Evolutionary conservation across 2,113 vertebrate genomes (phyloP), one percentile per base, ranked within the genome.

Genomic region (Chionis minor): DNA sequence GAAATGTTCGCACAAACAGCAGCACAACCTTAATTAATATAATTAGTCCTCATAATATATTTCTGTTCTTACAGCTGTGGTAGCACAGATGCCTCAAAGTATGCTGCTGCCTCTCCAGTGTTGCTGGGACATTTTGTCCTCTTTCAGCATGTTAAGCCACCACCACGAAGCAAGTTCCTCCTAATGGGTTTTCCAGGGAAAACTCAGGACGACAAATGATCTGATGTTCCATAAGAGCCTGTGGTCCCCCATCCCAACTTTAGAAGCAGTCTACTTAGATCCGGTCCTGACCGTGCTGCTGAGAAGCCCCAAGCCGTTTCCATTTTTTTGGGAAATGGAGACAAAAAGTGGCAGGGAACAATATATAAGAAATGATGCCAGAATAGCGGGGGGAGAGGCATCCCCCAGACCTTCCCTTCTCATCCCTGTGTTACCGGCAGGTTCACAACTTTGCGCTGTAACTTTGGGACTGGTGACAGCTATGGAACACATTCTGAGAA

Each of bases 21-120:
- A 92, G 73, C 33, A 47, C 93, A 93, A 87, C 28, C 92, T 71
- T 92, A 93, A 97, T 97, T 96, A 91, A 95, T 81, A 59, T 86
- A 96, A 97, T 96, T 92, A 96, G 47, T n/a, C 15, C 67, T 81
- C 58, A 33, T 90, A 93, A 84, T 65, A 30, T 40, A 62, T 86
- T 85, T 88, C 84, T 91, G 58, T 87, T 93, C 92, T 89, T 93
- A 79, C 95, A 96, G 90, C 92, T 97, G 96, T 63, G 94, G 16
- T 63, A 91, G 66, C 47, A 22, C 67, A 44, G 90, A 32, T 55
- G 40, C 56, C 65, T 94, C 21, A 0, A 77, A 92, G 69, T 27
- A 17, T 42, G 22, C 55, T 38, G 38, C 58, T 88, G 84, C 45
- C 62, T 59, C 79, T 72, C 69, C 77, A 73, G 18, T 3, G 14